Base-by-base conservation (phyloP, 2,888 invertebrate genomes). In the Protula sp. region DNA sequence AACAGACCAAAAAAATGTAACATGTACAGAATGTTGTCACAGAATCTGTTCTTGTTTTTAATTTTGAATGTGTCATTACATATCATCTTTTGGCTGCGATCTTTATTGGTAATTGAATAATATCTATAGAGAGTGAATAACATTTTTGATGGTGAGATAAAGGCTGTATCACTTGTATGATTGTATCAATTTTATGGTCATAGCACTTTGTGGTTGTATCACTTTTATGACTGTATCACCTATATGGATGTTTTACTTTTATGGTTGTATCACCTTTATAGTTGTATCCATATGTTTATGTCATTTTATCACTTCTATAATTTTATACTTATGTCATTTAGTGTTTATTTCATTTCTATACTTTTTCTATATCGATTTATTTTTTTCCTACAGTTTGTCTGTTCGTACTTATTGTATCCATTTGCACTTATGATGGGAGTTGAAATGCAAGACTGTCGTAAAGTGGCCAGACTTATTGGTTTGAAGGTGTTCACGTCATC, bases 301-400 rank as follows among this genome's bases (percentile, higher is more conserved):
- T 84, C 94, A 57, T 90, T 93, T 0, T 93, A 93, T 80, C 73
- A 93, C 0, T 93, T 98, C 76, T 92, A 91, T 74, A 98, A 98
- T 0, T 76, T 98, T 0, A 90, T 91, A 55, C 93, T 88, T 86
- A 76, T 91, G 14, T n/a, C n/a, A n/a, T n/a, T n/a, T n/a, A n/a
- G n/a, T n/a, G n/a, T n/a, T n/a, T n/a, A n/a, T n/a, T n/a, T n/a
- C n/a, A n/a, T n/a, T n/a, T n/a, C n/a, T n/a, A n/a, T n/a, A n/a
- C n/a, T n/a, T n/a, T n/a, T n/a, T n/a, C n/a, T n/a, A n/a, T n/a
- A n/a, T n/a, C n/a, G n/a, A n/a, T n/a, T n/a, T n/a, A n/a, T n/a
- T n/a, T n/a, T n/a, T 38, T 38, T 14, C n/a, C 67, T 71, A 3
- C 69, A 79, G 78, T 59, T 76, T 30, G 73, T 95, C 14, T 84